Evolutionary conservation across 2,113 vertebrate genomes (phyloP), one percentile per base, ranked within the genome.

Genomic region (Dasyurus viverrinus): DNA sequence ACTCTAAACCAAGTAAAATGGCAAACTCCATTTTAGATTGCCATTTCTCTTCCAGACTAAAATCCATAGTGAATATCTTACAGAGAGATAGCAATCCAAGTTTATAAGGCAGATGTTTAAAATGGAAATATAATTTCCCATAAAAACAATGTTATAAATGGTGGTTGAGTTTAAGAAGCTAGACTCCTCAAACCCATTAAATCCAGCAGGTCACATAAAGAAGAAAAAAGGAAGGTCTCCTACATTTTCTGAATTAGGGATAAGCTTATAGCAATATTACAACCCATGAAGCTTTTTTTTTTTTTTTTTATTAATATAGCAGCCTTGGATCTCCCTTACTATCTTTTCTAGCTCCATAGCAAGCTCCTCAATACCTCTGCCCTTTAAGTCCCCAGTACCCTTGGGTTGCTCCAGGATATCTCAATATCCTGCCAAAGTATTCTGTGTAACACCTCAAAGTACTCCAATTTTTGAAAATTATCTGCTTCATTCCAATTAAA

Each of bases 1-100:
- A 95, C 42, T 93, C 68, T 55, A 53, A n/a, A 47, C 26, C n/a
- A 93, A 93, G 48, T 55, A 93, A 94, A 96, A 94, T 14, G 91
- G 89, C 19, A 27, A 68, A 89, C 47, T 92, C 24, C 53, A 95
- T 0, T 24, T 91, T 54, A 95, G 84, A 26, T 7, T 52, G 47
- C 30, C 50, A 94, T 50, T 11, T 94, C 30, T 94, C 36, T 60
- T 30, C 22, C 42, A 2, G 0, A 22, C 16, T 84, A 42, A 42
- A 84, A 84, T 42, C 19, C 8, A 42, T 42, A 42, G 68, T 42
- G 22, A 42, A 22, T 16, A 84, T 22, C 68, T 42, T 23, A 8
- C 19, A 84, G 19, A 84, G 68, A 84, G 36, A 16, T n/a, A 7
- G n/a, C 68, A 84, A 42, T 42, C 36, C 36, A 84, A 84, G 19